Percentiles rank a stretch among this genome's conserved stretches.
These are phyloP conservation scores for Proteles cristata DNA, from an alignment of 2,113 vertebrate species.

Conservation along the genomic window DNA sequence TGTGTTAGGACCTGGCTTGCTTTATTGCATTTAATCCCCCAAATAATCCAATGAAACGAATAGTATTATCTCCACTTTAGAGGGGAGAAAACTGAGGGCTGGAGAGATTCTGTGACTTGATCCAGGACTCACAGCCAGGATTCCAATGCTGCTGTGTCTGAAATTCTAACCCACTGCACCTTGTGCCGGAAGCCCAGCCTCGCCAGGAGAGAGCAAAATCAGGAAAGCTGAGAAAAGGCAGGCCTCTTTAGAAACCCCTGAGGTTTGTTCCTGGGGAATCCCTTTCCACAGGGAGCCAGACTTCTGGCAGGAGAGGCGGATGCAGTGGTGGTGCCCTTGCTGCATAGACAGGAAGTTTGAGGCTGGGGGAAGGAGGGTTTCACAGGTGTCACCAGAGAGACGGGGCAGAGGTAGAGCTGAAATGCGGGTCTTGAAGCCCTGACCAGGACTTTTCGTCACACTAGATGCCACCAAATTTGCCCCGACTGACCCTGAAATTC, in stretches of 20 bases:
- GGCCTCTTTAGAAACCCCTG: background rate
- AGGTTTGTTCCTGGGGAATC: background rate
- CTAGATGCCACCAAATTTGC: background rate
- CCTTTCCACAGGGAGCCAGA: background rate
- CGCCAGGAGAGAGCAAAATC: fast-evolving
- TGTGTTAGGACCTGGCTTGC: too few relatives aligned
- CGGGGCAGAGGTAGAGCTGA: background rate
- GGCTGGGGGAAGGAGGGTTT: too few relatives aligned
- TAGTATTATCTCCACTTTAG: background rate
- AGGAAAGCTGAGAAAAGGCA: fast-evolving
- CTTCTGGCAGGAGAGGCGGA: background rate
- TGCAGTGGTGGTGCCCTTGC: background rate
- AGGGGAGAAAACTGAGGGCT: background rate
- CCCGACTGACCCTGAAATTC: background rate
- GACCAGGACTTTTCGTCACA: background rate
- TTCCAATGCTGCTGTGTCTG: fast-evolving
- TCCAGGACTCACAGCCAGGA: background rate
- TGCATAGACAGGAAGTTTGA: background rate
- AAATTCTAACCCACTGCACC: fast-evolving
- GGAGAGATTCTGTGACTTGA: background rate
- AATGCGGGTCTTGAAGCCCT: background rate
- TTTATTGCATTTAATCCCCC: background rate
- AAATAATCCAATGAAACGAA: background rate
- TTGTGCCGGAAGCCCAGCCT: background rate
- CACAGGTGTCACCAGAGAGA: background rate